Evolutionary conservation across 2,113 vertebrate genomes (phyloP), one percentile per base, ranked within the genome.

Genomic region (Indri indri): DNA sequence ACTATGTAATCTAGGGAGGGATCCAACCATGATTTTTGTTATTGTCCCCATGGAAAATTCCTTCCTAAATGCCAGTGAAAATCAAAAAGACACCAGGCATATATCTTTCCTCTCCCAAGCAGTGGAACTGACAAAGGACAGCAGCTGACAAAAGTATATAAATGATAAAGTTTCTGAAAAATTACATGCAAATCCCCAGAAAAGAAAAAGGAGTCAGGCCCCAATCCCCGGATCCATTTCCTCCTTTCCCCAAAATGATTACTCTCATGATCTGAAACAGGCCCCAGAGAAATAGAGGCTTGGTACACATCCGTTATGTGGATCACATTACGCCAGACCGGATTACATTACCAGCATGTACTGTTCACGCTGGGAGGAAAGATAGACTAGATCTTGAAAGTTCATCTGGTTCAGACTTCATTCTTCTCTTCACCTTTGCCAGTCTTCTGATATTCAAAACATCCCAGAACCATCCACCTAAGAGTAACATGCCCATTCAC

Each of bases 141-240:
- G 66, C 1, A 68, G 77, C 70, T 13, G 20, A 57, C 54, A 59
- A 14, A 61, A 79, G 71, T 8, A 37, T 0, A 50, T 11, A 23
- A 50, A 63, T 71, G 22, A 87, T 40, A 45, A 77, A n/a, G 12
- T 70, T 88, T 80, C 66, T 61, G 57, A 17, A 77, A 92, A 85
- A 40, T n/a, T 11, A 65, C 32, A 77, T 20, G 27, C 34, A 66
- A 76, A 65, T 50, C 45, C 42, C 42, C 45, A 66, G 87, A 30
- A 45, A 79, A 77, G 61, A 45, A 73, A n/a, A 27, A 32, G 5
- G 30, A 32, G 20, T 20, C 16, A 16, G 81, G 82, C n/a, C 94
- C 16, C 14, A 54, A 32, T n/a, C 16, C 25, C 47, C 18, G 12
- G 14, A 30, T 7, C 30, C 25, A 27, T 34, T 63, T 17, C 57